Base-by-base conservation (phyloP, 2,113 vertebrate species). In the Lepisosteus oculatus region DNA sequence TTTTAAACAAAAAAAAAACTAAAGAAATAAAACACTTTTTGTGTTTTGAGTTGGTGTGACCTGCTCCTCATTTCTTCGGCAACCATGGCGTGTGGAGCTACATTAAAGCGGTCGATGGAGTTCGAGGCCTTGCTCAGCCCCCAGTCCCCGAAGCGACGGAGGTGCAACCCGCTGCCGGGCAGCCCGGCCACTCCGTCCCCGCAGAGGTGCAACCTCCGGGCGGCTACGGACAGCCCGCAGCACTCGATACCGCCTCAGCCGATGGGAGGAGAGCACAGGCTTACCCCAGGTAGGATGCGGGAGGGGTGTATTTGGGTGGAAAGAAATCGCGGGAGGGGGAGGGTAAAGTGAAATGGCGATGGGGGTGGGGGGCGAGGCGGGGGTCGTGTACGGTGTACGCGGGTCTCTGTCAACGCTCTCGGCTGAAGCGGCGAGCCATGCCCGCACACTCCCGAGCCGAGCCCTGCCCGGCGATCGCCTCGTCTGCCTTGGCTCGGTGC, bases 101-200 rank as follows among this genome's bases (percentile, higher is more conserved):
- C 94, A 75, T 87, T 95, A 86, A 95, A 95, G 81, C 89, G 95
- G 74, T 93, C 93, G 69, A 93, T 94, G 92, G 95, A 96, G 89
- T 96, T 95, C 72, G 93, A 96, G 90, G 93, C 94, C 86, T 91
- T 95, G 78, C 90, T 96, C 82, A 95, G 93, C 84, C 95, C 95
- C 41, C 92, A 93, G 76, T 95, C 94, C 73, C 94, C 94, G 43
- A 96, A 95, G 85, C 92, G 95, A 78, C 89, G 95, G 80, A 89
- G 94, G 88, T 95, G 94, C 88, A 92, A 89, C 77, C 93, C 94
- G 72, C 81, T 94, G 65, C 89, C 94, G 71, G 93, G 93, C 84
- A 89, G 91, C 83, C 83, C 91, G 56, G 85, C 87, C 72, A 85
- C 90, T 81, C 92, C 92, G 76, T 92, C 92, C 55, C 90, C 91